phyloP scores from a whole-genome alignment of 2,113 vertebrate genomes.

The Malurus elegans region DNA sequence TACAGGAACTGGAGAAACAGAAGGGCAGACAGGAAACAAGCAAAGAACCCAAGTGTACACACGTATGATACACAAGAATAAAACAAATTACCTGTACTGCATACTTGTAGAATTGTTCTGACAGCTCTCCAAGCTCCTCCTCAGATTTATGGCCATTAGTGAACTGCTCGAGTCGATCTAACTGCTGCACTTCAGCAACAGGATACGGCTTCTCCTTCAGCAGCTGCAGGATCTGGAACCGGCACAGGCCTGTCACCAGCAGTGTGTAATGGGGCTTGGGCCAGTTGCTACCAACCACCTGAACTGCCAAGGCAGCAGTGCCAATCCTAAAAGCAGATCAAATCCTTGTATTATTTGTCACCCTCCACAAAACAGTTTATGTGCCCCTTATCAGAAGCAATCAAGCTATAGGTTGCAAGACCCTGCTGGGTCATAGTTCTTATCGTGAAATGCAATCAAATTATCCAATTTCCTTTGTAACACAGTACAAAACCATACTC shows the following conservation, averaged over 20 bases:
- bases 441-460: neutral
- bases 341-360: neutral
- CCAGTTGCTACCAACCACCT: conserved; percentile 98
- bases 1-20: rapidly evolving
- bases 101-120: conserved; percentile 89
- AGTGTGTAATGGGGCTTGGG: conserved; percentile 95
- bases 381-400: neutral
- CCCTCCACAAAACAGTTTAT: neutral
- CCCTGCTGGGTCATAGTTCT: neutral
- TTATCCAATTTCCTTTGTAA: neutral
- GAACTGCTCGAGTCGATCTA: conserved; percentile 90
- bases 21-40: neutral
- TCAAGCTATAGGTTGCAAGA: rapidly evolving
- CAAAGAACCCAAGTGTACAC: rapidly evolving
- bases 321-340: conserved; percentile 81
- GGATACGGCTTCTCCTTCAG: conserved; percentile 89
- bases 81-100: conserved; percentile 83
- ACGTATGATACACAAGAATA: neutral
- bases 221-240: conserved; percentile 85
- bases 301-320: conserved; percentile 89
- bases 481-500: neutral
- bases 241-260: conserved; percentile 91
- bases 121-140: conserved; percentile 84
- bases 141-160: conserved; percentile 69
- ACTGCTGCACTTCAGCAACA: conserved; percentile 88